Conservation (phyloP, 2,888 invertebrate genomes). For the Matsumyia berberina region DNA sequence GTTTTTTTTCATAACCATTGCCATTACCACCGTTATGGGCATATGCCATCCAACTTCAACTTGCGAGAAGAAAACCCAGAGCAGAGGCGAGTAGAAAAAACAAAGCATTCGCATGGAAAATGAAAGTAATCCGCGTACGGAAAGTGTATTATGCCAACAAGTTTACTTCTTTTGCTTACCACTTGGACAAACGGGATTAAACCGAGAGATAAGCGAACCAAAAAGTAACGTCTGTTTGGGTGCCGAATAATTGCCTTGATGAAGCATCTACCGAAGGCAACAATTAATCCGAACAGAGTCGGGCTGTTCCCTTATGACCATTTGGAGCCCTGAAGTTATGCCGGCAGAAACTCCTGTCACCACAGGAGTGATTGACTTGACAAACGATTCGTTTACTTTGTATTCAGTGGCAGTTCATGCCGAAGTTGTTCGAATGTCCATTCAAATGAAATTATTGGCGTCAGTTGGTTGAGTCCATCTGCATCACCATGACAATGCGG, state of each 20-base stretch:
- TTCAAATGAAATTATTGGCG: constrained; percentile 28
- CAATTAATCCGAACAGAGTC: no score
- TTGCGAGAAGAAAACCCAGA: constrained; percentile 10
- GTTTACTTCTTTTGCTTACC: constrained; percentile 8
- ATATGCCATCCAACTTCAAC: constrained; percentile 15
- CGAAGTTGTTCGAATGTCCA: constrained; percentile 1
- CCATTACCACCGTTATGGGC: constrained; percentile 59
- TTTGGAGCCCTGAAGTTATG: no score
- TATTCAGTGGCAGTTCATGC: background rate
- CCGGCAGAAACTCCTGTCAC: background rate
- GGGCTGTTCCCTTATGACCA: no score
- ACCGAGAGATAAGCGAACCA: background rate
- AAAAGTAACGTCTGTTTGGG: constrained; percentile 7
- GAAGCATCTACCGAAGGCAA: constrained; percentile 22
- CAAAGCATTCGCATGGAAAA: constrained; percentile 66
- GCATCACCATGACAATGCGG: constrained; percentile 31
- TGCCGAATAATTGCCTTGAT: constrained; percentile 16
- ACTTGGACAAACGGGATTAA: constrained; percentile 7
- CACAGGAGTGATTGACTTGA: background rate
- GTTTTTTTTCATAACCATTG: constrained; percentile 55
- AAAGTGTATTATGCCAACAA: constrained; percentile 68
- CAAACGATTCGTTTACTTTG: background rate
- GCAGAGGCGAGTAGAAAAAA: constrained; percentile 19
- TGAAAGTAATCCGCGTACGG: constrained; percentile 66
- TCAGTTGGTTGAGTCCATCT: constrained; percentile 37